Conservation (phyloP, 2,888 invertebrate genomes). For the Vesta saturnalis region DNA sequence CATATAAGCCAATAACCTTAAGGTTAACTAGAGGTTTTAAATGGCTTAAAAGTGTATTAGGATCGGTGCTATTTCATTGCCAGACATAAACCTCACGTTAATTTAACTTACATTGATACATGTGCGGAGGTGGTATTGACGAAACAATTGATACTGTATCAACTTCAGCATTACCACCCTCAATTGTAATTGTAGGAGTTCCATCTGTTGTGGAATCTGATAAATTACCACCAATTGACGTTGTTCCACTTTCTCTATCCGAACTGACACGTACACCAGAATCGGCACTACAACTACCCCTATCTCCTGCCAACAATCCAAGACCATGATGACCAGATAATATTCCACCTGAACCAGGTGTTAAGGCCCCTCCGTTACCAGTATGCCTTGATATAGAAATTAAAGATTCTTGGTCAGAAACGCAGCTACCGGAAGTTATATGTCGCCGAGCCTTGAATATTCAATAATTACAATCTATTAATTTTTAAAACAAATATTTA, state of each 20-base stretch:
- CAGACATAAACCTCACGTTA: no score
- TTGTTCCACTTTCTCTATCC: slow-evolving; percentile 82
- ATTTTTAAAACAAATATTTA: slow-evolving; percentile 52
- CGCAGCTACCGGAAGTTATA: slow-evolving; percentile 78
- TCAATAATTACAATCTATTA: neutral
- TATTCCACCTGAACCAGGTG: slow-evolving; percentile 67
- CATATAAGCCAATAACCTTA: no score
- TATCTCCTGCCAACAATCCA: slow-evolving; percentile 69
- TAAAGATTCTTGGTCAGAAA: slow-evolving; percentile 83
- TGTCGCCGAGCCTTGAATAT: slow-evolving; percentile 74
- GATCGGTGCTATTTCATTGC: no score
- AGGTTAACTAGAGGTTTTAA: no score
- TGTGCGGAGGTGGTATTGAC: slow-evolving; percentile 72
- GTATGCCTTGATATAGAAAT: slow-evolving; percentile 73
- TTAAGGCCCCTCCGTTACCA: slow-evolving; percentile 71
- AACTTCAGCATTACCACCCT: slow-evolving; percentile 72
- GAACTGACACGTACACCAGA: slow-evolving; percentile 87
- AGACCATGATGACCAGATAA: slow-evolving; percentile 64
- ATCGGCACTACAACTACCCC: slow-evolving; percentile 88
- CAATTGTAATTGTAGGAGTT: slow-evolving; percentile 68
- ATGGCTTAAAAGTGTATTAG: no score
- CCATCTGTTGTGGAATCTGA: slow-evolving; percentile 84
- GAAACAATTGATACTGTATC: slow-evolving; percentile 78
- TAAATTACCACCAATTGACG: slow-evolving; percentile 83
- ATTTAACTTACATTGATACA: slow-evolving; percentile 78